Conservation (phyloP, 2,113 vertebrate genomes). For the Dicerorhinus sumatrensis region DNA sequence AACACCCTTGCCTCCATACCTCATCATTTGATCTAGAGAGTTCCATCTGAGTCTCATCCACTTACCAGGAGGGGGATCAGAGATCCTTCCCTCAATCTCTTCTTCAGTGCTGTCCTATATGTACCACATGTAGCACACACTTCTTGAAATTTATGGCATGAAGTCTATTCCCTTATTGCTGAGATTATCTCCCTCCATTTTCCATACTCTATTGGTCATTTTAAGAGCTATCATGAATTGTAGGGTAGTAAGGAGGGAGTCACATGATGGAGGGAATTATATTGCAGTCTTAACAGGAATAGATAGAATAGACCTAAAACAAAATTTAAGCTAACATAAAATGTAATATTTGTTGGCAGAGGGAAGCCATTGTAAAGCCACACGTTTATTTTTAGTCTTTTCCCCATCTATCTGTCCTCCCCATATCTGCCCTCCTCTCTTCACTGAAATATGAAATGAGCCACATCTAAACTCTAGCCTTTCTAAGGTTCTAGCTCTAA, state of each 20-base stretch:
- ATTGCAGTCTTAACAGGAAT: not conserved
- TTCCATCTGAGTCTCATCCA: not conserved
- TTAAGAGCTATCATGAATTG: not conserved
- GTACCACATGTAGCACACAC: not conserved
- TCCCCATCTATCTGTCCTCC: not conserved
- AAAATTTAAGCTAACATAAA: not conserved
- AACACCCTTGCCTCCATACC: not conserved
- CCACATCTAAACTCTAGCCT: not conserved
- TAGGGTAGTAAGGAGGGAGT: not conserved
- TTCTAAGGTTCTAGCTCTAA: conserved; percentile 27
- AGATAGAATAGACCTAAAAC: not conserved
- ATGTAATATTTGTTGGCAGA: not conserved
- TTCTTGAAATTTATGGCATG: not conserved
- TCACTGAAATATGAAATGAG: conserved; percentile 15
- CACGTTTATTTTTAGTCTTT: not conserved
- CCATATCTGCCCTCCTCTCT: not conserved
- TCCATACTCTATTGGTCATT: not conserved
- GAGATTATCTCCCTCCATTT: not conserved
- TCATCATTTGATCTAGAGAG: not conserved
- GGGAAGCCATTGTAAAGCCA: not conserved
- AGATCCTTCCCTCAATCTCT: too few relatives aligned
- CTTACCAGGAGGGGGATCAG: not conserved
- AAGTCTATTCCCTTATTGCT: not conserved
- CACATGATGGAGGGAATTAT: not conserved
- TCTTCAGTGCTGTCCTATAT: not conserved